phyloP scores from a whole-genome alignment of 2,888 invertebrate genomes.

The Parnassius smintheus region DNA sequence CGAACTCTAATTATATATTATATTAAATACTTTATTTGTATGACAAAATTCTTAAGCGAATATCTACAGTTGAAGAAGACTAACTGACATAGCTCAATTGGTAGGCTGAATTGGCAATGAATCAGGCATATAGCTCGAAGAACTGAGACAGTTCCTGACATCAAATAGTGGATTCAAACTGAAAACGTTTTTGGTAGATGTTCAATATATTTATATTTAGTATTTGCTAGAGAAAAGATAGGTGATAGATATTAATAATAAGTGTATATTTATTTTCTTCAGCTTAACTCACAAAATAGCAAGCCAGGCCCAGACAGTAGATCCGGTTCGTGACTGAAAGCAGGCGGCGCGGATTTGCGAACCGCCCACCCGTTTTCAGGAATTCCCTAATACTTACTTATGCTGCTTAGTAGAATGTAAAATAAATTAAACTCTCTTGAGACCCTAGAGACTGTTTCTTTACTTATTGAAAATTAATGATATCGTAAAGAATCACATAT shows the following conservation, averaged over 20 bases:
- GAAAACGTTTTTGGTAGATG: no score
- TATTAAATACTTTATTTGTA: no score
- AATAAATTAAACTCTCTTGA: slow-evolving; percentile 13
- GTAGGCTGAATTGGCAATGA: no score
- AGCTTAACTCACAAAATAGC: slow-evolving; percentile 22
- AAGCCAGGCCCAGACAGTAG: neutral
- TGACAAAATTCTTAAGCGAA: no score
- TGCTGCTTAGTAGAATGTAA: slow-evolving; percentile 21
- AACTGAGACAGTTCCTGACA: no score
- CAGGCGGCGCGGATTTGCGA: slow-evolving; percentile 16
- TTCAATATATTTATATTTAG: no score
- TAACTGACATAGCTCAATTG: no score
- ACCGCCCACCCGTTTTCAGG: slow-evolving; percentile 15
- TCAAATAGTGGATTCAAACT: no score
- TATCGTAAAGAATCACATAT: neutral
- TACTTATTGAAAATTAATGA: neutral
- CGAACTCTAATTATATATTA: no score
- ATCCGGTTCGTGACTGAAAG: slow-evolving; percentile 22
- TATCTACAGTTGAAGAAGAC: no score
- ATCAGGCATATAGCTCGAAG: no score
- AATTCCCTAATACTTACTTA: slow-evolving; percentile 22
- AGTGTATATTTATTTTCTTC: slow-evolving; percentile 16
- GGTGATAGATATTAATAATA: neutral
- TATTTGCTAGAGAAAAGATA: no score
- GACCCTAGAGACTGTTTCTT: neutral